Evolutionary conservation across 2,113 vertebrate species (phyloP).

Genomic region (Anhinga anhinga): DNA sequence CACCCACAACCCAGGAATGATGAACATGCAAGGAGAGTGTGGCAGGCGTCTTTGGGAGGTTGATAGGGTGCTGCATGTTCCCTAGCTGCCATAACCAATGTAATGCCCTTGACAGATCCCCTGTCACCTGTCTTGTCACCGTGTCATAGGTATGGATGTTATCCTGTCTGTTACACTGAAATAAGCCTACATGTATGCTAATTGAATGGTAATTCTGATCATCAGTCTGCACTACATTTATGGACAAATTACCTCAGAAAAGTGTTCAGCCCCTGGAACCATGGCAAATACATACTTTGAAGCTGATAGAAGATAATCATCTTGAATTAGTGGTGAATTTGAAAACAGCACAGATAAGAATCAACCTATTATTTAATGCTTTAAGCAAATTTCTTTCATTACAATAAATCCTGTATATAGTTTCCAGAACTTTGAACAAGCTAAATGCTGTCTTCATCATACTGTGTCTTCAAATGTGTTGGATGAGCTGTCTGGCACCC

Average conservation of each 20-base stretch:
- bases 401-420: neutral
- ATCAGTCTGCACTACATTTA: neutral
- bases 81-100: neutral
- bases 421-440: neutral
- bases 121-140: neutral
- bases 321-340: neutral
- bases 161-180: neutral
- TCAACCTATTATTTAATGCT: neutral
- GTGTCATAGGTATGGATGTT: neutral
- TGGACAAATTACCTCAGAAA: neutral
- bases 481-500: neutral
- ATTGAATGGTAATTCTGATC: neutral
- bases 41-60: neutral
- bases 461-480: neutral
- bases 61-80: neutral
- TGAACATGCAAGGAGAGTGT: neutral
- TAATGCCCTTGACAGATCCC: neutral
- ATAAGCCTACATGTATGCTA: neutral
- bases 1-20: neutral
- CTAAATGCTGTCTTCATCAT: neutral
- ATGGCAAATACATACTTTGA: conserved; percentile 9
- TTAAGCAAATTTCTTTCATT: neutral
- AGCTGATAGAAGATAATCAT: neutral
- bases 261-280: neutral
- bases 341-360: neutral